Base-by-base conservation (phyloP, 2,797 vertebrate genomes). In the Botia almorhae region DNA sequence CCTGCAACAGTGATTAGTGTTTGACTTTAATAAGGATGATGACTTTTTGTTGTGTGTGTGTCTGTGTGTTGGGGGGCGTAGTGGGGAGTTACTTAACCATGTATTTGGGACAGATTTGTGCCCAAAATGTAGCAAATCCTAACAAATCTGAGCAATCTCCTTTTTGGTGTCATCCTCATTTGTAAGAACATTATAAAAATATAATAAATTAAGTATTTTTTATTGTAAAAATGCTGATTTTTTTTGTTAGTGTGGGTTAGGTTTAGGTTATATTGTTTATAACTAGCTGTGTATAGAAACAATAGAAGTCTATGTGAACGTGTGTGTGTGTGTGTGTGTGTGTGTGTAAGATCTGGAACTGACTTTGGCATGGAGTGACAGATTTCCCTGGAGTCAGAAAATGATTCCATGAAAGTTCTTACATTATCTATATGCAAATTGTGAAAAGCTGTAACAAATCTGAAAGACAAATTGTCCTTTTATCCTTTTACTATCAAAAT, bases 11-110 rank as follows among this genome's bases (percentile, higher is more conserved):
- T 80, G 78, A 88, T 82, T 90, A 90, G 92, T 89, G 87, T 89
- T 90, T 91, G 91, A 91, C 89, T 82, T 84, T 81, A 87, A 84
- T 83, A 85, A 86, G 85, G 70, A 84, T 84, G 81, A 53, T 75
- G 81, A 26, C 23, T 26, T 26, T 26, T 26, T 26, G 23, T 26
- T 26, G 23, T 26, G 23, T 26, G 23, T 26, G 23, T 26, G 23
- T 26, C 23, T 64, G 71, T 72, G 69, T 29, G 80, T 48, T 19
- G 60, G 71, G 73, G 78, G 23, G 23, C 23, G 23, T 26, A 26
- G 23, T 26, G 23, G 23, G 56, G 48, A 50, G 26, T 73, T 33
- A 33, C 33, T 5, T 33, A 33, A 33, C 33, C 33, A 33, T 33
- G 33, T 5, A 33, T 33, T 33, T 33, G 33, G 33, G 33, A 33